Evolutionary conservation across 2,113 vertebrate species (phyloP).

Genomic region (Jacana jacana): DNA sequence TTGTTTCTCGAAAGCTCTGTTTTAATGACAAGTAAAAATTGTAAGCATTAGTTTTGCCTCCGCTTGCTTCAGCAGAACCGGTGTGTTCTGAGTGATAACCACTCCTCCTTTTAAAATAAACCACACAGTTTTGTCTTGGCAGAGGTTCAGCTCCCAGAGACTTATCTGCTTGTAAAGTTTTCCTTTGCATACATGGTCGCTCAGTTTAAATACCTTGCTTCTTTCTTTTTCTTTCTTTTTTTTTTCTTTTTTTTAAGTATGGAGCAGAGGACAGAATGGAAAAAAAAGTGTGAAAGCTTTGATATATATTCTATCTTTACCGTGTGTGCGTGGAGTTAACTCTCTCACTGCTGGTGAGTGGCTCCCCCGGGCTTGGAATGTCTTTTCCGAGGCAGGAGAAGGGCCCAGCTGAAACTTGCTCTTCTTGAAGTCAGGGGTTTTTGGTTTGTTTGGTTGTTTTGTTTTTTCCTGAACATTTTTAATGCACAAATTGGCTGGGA

Average conservation of each 20-base stretch:
- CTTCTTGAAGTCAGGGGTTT: neutral
- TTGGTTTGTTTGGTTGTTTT: no score
- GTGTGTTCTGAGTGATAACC: constrained; percentile 45
- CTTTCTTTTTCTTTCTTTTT: neutral
- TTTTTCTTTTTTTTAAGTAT: neutral
- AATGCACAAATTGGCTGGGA: neutral
- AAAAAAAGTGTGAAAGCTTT: constrained; percentile 7
- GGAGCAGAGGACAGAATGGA: constrained; percentile 11
- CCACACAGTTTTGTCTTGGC: constrained; percentile 34
- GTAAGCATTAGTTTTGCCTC: constrained; percentile 36
- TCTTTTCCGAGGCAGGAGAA: neutral
- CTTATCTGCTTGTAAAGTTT: constrained; percentile 66
- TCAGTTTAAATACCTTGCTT: constrained; percentile 30
- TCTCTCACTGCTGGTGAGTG: neutral
- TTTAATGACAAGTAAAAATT: constrained; percentile 41
- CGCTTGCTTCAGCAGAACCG: neutral
- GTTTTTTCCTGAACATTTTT: neutral
- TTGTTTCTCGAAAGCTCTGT: neutral
- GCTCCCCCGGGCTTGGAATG: neutral
- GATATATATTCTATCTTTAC: neutral
- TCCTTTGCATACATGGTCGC: constrained; percentile 9
- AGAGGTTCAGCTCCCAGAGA: constrained; percentile 36
- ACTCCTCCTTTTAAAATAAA: constrained; percentile 61
- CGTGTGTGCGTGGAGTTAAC: neutral
- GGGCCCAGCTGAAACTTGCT: neutral